Percentiles rank a stretch among this genome's conserved stretches.
phyloP scores from a whole-genome alignment of 2,888 invertebrate genomes.

The Entomobrya multifasciata region DNA sequence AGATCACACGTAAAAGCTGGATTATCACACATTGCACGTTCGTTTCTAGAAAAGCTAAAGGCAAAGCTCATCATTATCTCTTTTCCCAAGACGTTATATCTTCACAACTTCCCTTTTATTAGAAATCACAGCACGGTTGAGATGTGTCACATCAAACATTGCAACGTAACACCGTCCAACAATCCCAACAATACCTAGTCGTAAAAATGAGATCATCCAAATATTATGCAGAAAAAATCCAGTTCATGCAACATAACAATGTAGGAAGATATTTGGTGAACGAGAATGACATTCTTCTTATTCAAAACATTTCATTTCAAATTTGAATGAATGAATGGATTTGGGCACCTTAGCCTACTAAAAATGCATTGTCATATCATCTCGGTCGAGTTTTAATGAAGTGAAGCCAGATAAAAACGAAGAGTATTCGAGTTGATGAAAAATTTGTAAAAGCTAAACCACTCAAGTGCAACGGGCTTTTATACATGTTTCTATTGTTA shows the following conservation, averaged over 20 bases:
- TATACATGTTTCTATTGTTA: no score
- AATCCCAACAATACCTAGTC: neutral
- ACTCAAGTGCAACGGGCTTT: conserved; percentile 2
- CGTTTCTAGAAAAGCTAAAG: neutral
- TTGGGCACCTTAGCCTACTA: neutral
- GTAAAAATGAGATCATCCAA: neutral
- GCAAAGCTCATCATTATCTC: conserved; percentile 34
- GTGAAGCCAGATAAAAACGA: neutral
- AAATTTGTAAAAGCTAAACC: neutral
- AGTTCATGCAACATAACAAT: neutral
- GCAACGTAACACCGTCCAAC: neutral
- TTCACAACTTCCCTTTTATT: neutral
- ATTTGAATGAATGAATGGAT: no score
- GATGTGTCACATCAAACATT: no score
- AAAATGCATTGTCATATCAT: neutral
- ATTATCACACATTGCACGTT: conserved; percentile 52
- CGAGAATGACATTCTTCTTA: neutral
- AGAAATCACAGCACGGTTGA: neutral
- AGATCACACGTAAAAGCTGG: conserved; percentile 36
- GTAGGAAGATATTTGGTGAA: neutral
- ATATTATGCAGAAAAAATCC: neutral
- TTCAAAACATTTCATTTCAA: neutral
- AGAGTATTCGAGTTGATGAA: neutral
- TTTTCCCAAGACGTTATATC: neutral
- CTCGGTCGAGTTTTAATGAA: neutral